Percentiles rank a stretch among this genome's conserved stretches.
phyloP scores from a whole-genome alignment of 1,140 invertebrate species.

The Hycleus phaleratus region DNA sequence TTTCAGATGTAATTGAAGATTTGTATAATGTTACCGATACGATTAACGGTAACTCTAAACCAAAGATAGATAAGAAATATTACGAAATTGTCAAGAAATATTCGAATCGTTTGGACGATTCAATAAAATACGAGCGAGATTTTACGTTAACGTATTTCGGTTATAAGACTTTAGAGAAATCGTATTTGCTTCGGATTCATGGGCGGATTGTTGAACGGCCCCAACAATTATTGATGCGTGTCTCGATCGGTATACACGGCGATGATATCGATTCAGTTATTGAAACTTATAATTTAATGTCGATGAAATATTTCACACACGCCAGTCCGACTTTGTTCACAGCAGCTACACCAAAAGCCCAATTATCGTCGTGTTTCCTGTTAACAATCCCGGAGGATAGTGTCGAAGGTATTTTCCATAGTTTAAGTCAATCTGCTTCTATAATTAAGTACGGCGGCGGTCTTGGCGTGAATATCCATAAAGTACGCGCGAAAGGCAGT shows the following conservation, averaged over 20 bases:
- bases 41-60: conserved; percentile 56
- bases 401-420: conserved; percentile 97
- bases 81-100: conserved; percentile 79
- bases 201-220: conserved; percentile 93
- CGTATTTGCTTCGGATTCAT: conserved; percentile 91
- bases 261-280: conserved; percentile 90
- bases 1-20: conserved; percentile 84
- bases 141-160: conserved; percentile 98
- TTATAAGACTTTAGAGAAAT: conserved; percentile 95
- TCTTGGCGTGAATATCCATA: conserved; percentile 95
- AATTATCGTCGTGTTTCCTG: conserved; percentile 94
- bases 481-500: conserved; percentile 86
- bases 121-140: conserved; percentile 95
- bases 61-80: conserved; percentile 79
- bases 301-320: conserved; percentile 96
- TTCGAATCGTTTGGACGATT: conserved; percentile 80
- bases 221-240: conserved; percentile 98
- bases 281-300: conserved; percentile 94
- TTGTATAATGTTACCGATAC: conserved; percentile 70
- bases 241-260: conserved; percentile 92
- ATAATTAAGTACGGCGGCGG: conserved; percentile 97
- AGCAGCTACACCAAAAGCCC: conserved; percentile 84
- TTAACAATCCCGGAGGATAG: conserved; percentile 94
- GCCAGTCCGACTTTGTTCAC: conserved; percentile 96
- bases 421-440: conserved; percentile 87